Base-by-base conservation (phyloP, 1,140 invertebrate genomes). In the Oreohelix idahoensis region DNA sequence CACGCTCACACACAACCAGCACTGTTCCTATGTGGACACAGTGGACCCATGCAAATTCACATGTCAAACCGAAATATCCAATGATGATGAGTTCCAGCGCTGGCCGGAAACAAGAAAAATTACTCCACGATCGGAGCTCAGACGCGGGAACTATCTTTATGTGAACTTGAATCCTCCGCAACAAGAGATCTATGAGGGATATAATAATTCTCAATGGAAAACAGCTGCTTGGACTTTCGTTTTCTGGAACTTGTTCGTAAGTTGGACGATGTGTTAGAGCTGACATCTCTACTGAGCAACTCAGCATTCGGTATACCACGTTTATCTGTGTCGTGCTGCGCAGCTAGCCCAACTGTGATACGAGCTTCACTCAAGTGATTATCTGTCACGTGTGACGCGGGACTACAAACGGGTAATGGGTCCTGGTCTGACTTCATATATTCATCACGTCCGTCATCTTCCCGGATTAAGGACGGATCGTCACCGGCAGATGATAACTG, bases 151-250 rank as follows among this genome's bases (percentile, higher is more conserved):
- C 36, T 74, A 10, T 38, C 38, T 74, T 74, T 26, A 29, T 74
- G 71, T 39, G 38, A 74, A 66, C 63, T 11, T 11, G 71, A 73
- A 1, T 71, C 63, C 15, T 66, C 79, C 4, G 71, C 45, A 39
- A 38, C 63, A 26, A 29, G 4, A 23, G 51, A 42, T 71, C 32
- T 80, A 10, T 80, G 49, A 10, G 69, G 49, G 45, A 66, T 82
- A 51, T 75, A 73, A 32, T 92, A 92, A 49, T 91, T 89, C 83
- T 92, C 91, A 79, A 92, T 89, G 20, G 89, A 86, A 85, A 89
- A 90, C n/a, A 90, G 84, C 69, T 91, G 90, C 86, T 90, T 92
- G 23, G 84, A 82, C 84, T 90, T 91, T n/a, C 90, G 81, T 69
- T 88, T 89, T 29, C 91, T 80, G 8, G 86, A 86, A 84, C 91